Evolutionary conservation across 2,888 invertebrate genomes (phyloP).

Genomic region (Xiphydria camelus): DNA sequence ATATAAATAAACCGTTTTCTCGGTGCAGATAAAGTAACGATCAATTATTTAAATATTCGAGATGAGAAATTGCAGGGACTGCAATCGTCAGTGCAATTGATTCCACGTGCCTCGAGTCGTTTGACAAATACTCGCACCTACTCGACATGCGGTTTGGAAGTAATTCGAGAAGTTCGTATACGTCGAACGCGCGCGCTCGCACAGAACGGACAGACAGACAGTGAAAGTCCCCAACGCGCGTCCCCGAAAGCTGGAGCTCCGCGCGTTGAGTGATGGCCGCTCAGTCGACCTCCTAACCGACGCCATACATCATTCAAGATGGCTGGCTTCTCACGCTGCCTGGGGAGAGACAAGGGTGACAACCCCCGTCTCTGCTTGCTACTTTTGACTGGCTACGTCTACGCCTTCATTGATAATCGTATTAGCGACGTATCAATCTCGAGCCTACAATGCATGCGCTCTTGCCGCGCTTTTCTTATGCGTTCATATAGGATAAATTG

Average conservation of each 20-base stretch:
- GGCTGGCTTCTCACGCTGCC: constrained; percentile 54
- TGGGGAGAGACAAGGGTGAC: constrained; percentile 51
- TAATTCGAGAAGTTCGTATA: too few relatives aligned
- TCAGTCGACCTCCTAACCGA: constrained; percentile 63
- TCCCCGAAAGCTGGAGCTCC: constrained; percentile 41
- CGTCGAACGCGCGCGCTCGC: too few relatives aligned
- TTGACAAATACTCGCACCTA: too few relatives aligned
- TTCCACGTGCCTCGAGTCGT: too few relatives aligned
- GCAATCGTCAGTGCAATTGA: too few relatives aligned
- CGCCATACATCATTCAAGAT: constrained; percentile 65
- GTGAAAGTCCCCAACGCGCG: constrained; percentile 34
- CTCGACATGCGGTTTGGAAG: too few relatives aligned
- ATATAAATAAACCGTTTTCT: too few relatives aligned
- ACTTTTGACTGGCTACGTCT: constrained; percentile 45
- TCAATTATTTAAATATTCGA: too few relatives aligned
- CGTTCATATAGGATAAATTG: too few relatives aligned
- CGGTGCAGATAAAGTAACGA: too few relatives aligned
- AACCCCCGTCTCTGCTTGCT: constrained; percentile 43
- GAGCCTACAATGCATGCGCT: constrained; percentile 12
- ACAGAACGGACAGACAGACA: constrained; percentile 36
- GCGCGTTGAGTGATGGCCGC: constrained; percentile 64
- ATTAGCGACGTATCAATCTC: constrained; percentile 43
- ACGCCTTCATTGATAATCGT: constrained; percentile 45
- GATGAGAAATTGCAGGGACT: too few relatives aligned
- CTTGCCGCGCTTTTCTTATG: too few relatives aligned